Base-by-base conservation (phyloP, 2,888 invertebrate species). In the Drosophila ustulata region DNA sequence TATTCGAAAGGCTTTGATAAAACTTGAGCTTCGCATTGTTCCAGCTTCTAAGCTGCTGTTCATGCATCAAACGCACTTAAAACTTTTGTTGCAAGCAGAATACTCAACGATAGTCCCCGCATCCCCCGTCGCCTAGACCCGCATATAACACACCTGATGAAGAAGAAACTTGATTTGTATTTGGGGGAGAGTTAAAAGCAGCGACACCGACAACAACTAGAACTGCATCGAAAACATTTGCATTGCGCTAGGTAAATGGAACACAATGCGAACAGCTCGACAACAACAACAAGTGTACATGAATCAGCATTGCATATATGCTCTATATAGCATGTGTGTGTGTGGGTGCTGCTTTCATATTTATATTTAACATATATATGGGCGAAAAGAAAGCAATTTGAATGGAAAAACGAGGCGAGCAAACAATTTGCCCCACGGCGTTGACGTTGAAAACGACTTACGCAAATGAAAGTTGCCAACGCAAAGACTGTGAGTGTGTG, bases 181-280 rank as follows among this genome's bases (percentile, higher is more conserved):
- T 72, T 49, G 72, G 51, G 49, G 68, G 64, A 66, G 26, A 63
- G 63, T 58, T 71, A 53, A 66, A 70, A 69, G 58, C 73, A 63
- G 18, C 28, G 28, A 28, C 28, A 2, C 9, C 43, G 56, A 49
- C 67, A 49, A 34, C 18, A 18, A 41, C 57, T 47, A 55, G 55
- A 66, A 61, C 37, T 59, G 82, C 64, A 53, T 51, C 72, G 59
- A 59, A 55, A 65, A 69, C 58, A 80, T 76, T 80, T 76, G 67
- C 81, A 71, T 77, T 80, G 80, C 81, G 77, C 78, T 83, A 67
- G 78, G 84, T 83, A 83, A 80, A 77, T 80, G 84, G 73, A 65
- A 61, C 84, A 83, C 65, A 83, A 83, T 67, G 66, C 66, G 63
- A 46, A 50, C 43, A 62, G 6, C 39, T 13, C 39, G 39, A 34